These are phyloP conservation scores for Ypsolopha scabrella DNA, from an alignment of 2,888 invertebrate species.

Conservation along the genomic window DNA sequence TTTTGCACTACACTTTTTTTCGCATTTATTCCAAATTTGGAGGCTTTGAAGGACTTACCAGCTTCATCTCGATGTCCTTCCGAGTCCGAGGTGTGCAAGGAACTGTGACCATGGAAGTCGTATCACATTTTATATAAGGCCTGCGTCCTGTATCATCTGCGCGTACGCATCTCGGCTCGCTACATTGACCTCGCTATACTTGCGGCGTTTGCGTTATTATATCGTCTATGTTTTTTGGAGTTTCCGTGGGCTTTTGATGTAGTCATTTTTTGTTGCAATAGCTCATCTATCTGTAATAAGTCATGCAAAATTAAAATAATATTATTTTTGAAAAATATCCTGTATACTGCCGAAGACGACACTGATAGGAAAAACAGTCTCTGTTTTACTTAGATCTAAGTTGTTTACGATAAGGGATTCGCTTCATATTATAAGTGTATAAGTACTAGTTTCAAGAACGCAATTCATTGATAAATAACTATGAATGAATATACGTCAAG, in stretches of 20 bases:
- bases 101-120: conserved; percentile 51
- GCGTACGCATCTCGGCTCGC: conserved; percentile 28
- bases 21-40: conserved; percentile 12
- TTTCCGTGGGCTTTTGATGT: background rate
- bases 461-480: too few relatives aligned
- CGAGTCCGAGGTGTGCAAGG: conserved; percentile 38
- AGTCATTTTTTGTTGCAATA: background rate
- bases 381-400: too few relatives aligned
- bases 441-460: too few relatives aligned
- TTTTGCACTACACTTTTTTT: background rate
- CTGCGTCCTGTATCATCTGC: conserved; percentile 42
- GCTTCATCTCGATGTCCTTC: conserved; percentile 62
- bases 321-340: too few relatives aligned
- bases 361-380: too few relatives aligned
- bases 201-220: conserved; percentile 13
- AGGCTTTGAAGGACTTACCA: conserved; percentile 58
- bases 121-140: conserved; percentile 44
- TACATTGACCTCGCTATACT: conserved; percentile 44
- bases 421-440: too few relatives aligned
- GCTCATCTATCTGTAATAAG: conserved; percentile 25
- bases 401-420: too few relatives aligned
- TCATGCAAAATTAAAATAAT: too few relatives aligned
- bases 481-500: too few relatives aligned
- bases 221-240: conserved; percentile 2
- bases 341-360: too few relatives aligned